A percentile compares a stretch with the other conserved stretches of the same genome.
Conservation (phyloP, 2,888 invertebrate species). For the Coleophora flavipennella region DNA sequence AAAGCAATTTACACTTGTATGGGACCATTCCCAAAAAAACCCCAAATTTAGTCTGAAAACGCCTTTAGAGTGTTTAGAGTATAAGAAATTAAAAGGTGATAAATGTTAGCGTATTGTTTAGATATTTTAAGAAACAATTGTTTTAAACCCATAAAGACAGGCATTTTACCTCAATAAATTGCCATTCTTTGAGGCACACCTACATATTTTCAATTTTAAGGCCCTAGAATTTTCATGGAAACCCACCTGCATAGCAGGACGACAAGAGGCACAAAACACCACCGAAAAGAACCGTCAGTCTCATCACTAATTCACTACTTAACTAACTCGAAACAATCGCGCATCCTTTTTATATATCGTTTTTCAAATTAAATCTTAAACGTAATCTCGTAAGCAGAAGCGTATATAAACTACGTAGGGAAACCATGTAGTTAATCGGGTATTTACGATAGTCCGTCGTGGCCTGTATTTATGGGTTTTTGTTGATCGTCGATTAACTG, state of each 20-base stretch:
- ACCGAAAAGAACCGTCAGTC: conserved; percentile 30
- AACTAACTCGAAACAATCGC: conserved; percentile 27
- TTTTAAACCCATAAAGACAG: too few relatives aligned
- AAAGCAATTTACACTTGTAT: too few relatives aligned
- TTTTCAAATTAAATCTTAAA: conserved; percentile 21
- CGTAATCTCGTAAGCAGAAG: conserved; percentile 23
- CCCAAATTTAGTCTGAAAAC: too few relatives aligned
- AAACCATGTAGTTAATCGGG: conserved; percentile 32
- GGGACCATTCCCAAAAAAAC: too few relatives aligned
- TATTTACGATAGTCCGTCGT: too few relatives aligned
- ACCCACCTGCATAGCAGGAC: conserved; percentile 30
- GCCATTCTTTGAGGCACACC: too few relatives aligned
- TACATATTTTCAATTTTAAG: too few relatives aligned
- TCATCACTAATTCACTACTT: conserved; percentile 37
- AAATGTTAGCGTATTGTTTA: too few relatives aligned
- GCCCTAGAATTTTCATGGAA: not conserved
- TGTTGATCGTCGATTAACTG: conserved; percentile 4
- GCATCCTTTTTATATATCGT: conserved; percentile 46
- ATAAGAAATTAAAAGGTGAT: too few relatives aligned
- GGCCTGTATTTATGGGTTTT: conserved; percentile 2
- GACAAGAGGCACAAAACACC: conserved; percentile 27
- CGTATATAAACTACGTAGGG: conserved; percentile 26
- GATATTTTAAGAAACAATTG: too few relatives aligned
- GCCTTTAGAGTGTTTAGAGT: too few relatives aligned
- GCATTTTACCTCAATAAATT: too few relatives aligned